Percentiles rank a stretch among this genome's conserved stretches.
These are phyloP conservation scores for Ambastaia sidthimunki DNA, from an alignment of 2,797 vertebrate species.

Conservation along the genomic window DNA sequence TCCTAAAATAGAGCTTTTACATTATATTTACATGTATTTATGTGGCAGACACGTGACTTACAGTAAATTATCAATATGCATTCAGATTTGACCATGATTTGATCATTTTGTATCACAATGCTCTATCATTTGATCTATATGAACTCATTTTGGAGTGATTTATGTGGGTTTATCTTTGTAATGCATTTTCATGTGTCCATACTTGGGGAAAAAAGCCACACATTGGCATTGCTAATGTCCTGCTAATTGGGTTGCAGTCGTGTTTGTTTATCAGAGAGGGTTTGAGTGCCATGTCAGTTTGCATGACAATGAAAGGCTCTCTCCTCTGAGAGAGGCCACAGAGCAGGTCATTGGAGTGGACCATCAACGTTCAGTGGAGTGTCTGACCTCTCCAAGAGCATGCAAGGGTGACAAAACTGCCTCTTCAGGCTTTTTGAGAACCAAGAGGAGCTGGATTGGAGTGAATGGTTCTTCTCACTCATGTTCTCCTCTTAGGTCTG, in stretches of 20 bases:
- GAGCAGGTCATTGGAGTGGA: conserved; percentile 34
- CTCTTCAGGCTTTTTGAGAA: conserved; percentile 20
- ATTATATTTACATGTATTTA: not conserved
- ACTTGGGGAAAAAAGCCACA: conserved; percentile 16
- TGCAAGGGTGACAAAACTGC: conserved; percentile 48
- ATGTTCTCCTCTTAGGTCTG: not conserved
- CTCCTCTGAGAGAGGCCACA: conserved; percentile 46
- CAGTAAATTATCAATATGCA: too few species aligned
- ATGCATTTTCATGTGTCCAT: not conserved
- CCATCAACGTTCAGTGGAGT: not conserved
- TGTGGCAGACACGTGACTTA: too few species aligned
- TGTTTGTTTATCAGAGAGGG: conserved; percentile 54
- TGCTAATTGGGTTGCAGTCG: conserved; percentile 53
- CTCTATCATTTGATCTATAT: too few species aligned
- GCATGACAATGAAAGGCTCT: conserved; percentile 54
- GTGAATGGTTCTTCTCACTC: conserved; percentile 15
- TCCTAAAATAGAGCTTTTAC: not conserved
- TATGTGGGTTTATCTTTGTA: not conserved
- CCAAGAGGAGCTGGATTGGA: conserved; percentile 20
- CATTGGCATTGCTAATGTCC: conserved; percentile 30
- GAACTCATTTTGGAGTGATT: not conserved
- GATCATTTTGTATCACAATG: too few species aligned
- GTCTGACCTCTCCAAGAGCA: conserved; percentile 46
- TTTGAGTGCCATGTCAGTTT: conserved; percentile 38
- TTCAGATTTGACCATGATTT: too few species aligned